These are phyloP conservation scores for Sebastes fasciatus DNA, from an alignment of 2,113 vertebrate genomes.

Conservation along the genomic window DNA sequence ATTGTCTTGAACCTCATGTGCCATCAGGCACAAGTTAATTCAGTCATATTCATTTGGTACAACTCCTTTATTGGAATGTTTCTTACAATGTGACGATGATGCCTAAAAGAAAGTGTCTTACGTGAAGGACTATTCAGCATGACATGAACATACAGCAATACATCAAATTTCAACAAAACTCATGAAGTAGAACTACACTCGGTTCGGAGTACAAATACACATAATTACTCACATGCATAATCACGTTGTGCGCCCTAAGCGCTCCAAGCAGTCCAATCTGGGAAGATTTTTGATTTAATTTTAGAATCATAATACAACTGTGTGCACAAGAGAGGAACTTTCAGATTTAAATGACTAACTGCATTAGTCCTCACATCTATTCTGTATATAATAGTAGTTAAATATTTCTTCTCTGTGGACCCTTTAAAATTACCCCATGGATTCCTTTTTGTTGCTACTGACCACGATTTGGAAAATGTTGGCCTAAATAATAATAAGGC, in stretches of 20 bases:
- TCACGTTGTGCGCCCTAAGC: constrained; percentile 24
- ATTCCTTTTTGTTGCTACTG: not conserved
- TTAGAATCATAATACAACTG: constrained; percentile 4
- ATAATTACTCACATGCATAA: constrained; percentile 20
- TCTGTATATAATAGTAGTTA: constrained; percentile 18
- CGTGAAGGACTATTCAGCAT: not conserved
- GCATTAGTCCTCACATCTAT: constrained; percentile 18
- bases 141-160: not conserved
- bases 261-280: constrained; percentile 42
- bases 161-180: constrained; percentile 1
- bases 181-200: not conserved
- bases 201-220: not conserved
- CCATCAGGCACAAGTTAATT: not conserved
- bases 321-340: not conserved
- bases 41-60: not conserved
- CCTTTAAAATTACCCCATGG: not conserved
- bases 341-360: not conserved
- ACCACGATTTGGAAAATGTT: constrained; percentile 15
- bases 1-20: not conserved
- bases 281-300: constrained; percentile 30
- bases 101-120: not conserved
- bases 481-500: constrained; percentile 33
- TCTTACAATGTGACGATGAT: not conserved
- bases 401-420: not conserved
- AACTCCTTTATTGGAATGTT: not conserved